These are phyloP conservation scores for Balaeniceps rex DNA, from an alignment of 2,113 vertebrate genomes.

Conservation along the genomic window DNA sequence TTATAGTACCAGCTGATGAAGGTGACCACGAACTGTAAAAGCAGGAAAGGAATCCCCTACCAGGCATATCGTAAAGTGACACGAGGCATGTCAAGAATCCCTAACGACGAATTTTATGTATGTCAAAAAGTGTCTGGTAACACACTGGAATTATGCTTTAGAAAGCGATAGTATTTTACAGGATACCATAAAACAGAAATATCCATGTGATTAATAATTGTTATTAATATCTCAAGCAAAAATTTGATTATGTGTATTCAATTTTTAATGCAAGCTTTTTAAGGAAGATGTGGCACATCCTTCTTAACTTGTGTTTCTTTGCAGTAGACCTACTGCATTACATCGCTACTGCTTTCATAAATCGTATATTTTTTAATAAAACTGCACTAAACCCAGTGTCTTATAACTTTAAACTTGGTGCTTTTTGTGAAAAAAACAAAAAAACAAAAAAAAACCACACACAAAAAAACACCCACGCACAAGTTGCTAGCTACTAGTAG, in stretches of 20 bases:
- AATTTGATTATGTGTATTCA: neutral
- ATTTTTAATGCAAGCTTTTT: neutral
- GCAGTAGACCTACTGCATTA: neutral
- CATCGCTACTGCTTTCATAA: neutral
- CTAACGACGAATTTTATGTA: rapidly evolving
- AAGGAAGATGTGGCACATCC: neutral
- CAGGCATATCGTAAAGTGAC: neutral
- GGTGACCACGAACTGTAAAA: neutral
- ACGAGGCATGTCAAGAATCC: rapidly evolving
- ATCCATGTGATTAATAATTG: neutral
- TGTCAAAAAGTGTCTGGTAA: neutral
- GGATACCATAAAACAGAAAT: neutral
- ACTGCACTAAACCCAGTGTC: neutral
- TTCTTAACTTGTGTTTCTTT: neutral
- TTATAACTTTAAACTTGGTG: neutral
- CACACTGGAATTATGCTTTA: neutral
- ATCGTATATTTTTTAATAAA: neutral
- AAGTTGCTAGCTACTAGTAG: neutral
- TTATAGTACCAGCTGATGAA: neutral
- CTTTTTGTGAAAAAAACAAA: too few relatives aligned
- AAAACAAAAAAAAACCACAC: too few relatives aligned
- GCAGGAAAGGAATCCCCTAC: neutral
- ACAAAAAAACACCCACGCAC: neutral
- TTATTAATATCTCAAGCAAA: neutral
- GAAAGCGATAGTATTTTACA: neutral